Base-by-base conservation (phyloP, 2,888 invertebrate genomes). In the Gasteruption jaculator region DNA sequence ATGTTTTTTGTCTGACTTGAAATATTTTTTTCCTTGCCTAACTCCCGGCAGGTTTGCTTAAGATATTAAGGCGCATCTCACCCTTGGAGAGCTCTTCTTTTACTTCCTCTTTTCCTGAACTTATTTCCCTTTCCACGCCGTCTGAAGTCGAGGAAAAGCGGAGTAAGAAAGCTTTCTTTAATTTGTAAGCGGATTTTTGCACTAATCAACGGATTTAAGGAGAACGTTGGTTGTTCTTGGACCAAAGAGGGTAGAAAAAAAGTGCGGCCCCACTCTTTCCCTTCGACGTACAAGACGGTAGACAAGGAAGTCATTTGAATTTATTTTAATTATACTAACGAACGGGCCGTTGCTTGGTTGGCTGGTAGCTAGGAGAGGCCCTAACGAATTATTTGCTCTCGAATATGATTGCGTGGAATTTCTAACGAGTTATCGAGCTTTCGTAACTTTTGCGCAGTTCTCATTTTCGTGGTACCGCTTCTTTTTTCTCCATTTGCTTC, bases 281-380 rank as follows among this genome's bases (percentile, higher is more conserved):
- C n/a, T 29, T 14, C 27, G 25, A 24, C 30, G 22, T 53, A 48
- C 52, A 61, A 60, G 58, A 57, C 54, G 50, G 46, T 54, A 57
- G 56, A 64, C 63, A 65, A 63, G 65, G 61, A 61, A 65, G 65
- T 70, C 63, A 69, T 70, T 70, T 70, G 68, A 70, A 70, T 70
- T 69, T 68, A 68, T 70, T 68, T 70, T 70, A 68, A 70, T 70
- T 70, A 70, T 67, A 68, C 68, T 68, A 68, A 70, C 68, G 68
- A 69, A 67, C 65, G 57, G 51, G 45, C 52, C 54, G 52, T 48
- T 48, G 56, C 54, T 55, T 51, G n/a, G n/a, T n/a, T n/a, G n/a
- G n/a, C n/a, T n/a, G n/a, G n/a, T n/a, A n/a, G n/a, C n/a, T n/a
- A n/a, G n/a, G n/a, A 54, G 52, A 58, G 55, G 55, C 54, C 60